Evolutionary conservation across 1,140 invertebrate genomes (phyloP), one percentile per base, ranked within the genome.

Genomic region (Helicoverpa zea): DNA sequence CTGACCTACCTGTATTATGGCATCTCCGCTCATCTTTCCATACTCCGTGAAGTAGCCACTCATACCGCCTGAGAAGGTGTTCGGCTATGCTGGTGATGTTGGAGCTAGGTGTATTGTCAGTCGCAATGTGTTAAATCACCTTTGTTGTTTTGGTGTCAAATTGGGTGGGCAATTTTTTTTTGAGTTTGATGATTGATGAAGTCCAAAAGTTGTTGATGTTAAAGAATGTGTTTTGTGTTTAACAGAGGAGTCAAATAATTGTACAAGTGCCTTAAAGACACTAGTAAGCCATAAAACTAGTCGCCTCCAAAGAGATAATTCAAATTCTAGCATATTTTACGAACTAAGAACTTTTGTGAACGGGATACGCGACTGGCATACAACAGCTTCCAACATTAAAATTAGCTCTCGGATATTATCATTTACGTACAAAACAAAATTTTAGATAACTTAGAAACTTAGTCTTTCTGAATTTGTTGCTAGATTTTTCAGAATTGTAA

Each of bases 401-500:
- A 75, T 35, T 61, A 51, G 49, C 16, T 66, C 59, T 64, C 59
- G 14, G 51, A 52, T 49, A 77, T 23, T 35, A 35, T 64, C 49
- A 77, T 64, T 76, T 77, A 77, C 59, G 75, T 77, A 77, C 75
- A 77, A 77, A 77, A 13, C 23, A 77, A 76, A 54, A 13, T 64
- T 54, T 77, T 52, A 66, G 61, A 77, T 52, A 52, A 66, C 49
- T 9, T 77, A 77, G 75, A 75, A 66, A 49, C 16, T 64, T 64
- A 77, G 75, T 63, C 23, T 52, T 51, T 77, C 30, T 77, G 49
- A 66, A 54, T 77, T 54, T 49, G 75, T 66, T 77, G 61, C 75
- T 77, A 77, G 75, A 77, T 77, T 66, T 63, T 76, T 75, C 58
- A 75, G 58, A 75, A 75, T 75, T 49, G 16, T 59, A 49, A 61